Evolutionary conservation across 1,140 invertebrate species (phyloP).

Genomic region (Tribolium madens): DNA sequence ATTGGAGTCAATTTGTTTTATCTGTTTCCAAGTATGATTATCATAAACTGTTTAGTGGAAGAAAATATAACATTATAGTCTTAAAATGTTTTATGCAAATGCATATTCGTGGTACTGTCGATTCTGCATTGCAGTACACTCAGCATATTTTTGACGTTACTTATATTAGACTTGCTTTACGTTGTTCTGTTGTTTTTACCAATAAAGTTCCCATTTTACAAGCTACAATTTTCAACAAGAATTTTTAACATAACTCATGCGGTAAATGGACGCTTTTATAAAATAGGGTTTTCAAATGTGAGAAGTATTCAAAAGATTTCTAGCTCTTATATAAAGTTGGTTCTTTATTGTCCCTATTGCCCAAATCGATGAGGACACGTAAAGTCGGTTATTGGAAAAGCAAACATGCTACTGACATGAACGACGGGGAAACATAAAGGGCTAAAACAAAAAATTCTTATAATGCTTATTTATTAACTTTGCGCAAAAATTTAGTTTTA

Average conservation of each 20-base stretch:
- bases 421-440: background rate
- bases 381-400: constrained; percentile 17
- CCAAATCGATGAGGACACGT: constrained; percentile 32
- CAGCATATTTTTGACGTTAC: background rate
- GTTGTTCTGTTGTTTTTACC: background rate
- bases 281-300: constrained; percentile 35
- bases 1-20: background rate
- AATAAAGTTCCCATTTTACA: background rate
- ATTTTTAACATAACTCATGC: constrained; percentile 8
- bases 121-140: background rate
- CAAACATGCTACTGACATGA: constrained; percentile 16
- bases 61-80: background rate
- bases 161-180: background rate
- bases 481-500: background rate
- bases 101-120: background rate
- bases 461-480: background rate
- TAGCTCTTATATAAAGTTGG: constrained; percentile 25
- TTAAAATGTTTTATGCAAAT: background rate
- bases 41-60: background rate
- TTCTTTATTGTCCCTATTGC: constrained; percentile 27
- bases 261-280: background rate
- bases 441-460: background rate
- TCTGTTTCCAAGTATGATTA: background rate
- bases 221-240: background rate
- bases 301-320: constrained; percentile 35